phyloP scores from a whole-genome alignment of 2,888 invertebrate genomes.

The Heliconius cydno region DNA sequence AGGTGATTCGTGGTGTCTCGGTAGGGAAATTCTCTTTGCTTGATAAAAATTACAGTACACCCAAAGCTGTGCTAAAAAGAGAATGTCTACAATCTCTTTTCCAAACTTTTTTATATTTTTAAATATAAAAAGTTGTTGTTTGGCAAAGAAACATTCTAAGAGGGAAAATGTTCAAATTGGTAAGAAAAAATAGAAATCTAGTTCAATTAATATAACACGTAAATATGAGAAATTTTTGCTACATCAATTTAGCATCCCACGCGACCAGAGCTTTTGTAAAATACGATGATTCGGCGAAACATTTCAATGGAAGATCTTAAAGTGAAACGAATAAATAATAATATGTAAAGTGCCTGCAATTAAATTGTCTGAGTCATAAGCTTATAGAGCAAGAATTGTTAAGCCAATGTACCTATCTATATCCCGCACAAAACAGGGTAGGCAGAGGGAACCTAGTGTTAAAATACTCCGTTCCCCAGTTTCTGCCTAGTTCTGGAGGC shows the following conservation, averaged over 20 bases:
- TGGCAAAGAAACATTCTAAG: neutral
- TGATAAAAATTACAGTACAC: neutral
- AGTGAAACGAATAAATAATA: conserved; percentile 3
- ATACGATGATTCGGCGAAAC: conserved; percentile 13
- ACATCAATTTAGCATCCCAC: conserved; percentile 17
- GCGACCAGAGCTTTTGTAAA: conserved; percentile 8
- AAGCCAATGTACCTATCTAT: too few species aligned
- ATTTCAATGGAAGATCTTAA: conserved; percentile 5
- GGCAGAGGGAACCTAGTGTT: too few species aligned
- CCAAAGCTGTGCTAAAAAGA: neutral
- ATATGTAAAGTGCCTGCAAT: conserved; percentile 5
- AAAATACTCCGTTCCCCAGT: too few species aligned
- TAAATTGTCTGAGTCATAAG: conserved; percentile 1
- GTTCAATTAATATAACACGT: neutral
- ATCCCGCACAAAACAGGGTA: too few species aligned
- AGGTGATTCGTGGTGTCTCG: neutral
- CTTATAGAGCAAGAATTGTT: neutral
- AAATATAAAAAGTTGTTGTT: neutral
- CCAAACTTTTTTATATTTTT: neutral
- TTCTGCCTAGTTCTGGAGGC: too few species aligned
- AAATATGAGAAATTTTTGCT: conserved; percentile 19
- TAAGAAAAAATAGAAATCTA: conserved; percentile 10
- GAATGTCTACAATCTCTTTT: neutral
- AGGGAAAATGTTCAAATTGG: neutral
- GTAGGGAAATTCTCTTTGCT: neutral